Evolutionary conservation across 2,888 invertebrate species (phyloP).

Genomic region (Stictocephala bisonia): DNA sequence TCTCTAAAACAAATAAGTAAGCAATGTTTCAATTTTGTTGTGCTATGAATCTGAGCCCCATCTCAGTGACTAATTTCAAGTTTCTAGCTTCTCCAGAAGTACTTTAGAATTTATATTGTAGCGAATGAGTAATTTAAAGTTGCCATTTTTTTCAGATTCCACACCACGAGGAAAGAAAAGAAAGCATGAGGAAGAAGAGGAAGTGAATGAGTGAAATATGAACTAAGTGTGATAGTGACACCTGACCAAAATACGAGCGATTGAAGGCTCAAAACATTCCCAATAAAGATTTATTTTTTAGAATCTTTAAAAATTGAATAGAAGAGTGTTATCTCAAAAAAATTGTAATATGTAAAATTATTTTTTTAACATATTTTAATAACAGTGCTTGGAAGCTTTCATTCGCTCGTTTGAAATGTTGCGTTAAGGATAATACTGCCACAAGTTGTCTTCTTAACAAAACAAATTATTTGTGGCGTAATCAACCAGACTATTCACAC

Average conservation of each 20-base stretch:
- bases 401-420: slow-evolving; percentile 35
- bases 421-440: slow-evolving; percentile 5
- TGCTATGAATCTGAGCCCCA: too few relatives aligned
- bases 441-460: too few relatives aligned
- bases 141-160: slow-evolving; percentile 64
- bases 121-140: not conserved
- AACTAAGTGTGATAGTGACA: slow-evolving; percentile 2
- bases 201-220: slow-evolving; percentile 50
- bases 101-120: too few relatives aligned
- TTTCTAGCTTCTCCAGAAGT: too few relatives aligned
- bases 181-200: slow-evolving; percentile 66
- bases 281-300: slow-evolving; percentile 20
- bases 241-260: slow-evolving; percentile 40
- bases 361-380: slow-evolving; percentile 14
- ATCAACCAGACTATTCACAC: too few relatives aligned
- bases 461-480: too few relatives aligned
- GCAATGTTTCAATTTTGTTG: too few relatives aligned
- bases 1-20: too few relatives aligned
- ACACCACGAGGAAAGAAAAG: slow-evolving; percentile 77
- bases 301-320: slow-evolving; percentile 30
- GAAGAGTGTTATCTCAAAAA: slow-evolving; percentile 11
- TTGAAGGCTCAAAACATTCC: slow-evolving; percentile 14
- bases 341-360: not conserved
- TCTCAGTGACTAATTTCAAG: too few relatives aligned
- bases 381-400: slow-evolving; percentile 21